These are phyloP conservation scores for Eristalis arbustorum DNA, from an alignment of 2,888 invertebrate genomes.

Conservation along the genomic window DNA sequence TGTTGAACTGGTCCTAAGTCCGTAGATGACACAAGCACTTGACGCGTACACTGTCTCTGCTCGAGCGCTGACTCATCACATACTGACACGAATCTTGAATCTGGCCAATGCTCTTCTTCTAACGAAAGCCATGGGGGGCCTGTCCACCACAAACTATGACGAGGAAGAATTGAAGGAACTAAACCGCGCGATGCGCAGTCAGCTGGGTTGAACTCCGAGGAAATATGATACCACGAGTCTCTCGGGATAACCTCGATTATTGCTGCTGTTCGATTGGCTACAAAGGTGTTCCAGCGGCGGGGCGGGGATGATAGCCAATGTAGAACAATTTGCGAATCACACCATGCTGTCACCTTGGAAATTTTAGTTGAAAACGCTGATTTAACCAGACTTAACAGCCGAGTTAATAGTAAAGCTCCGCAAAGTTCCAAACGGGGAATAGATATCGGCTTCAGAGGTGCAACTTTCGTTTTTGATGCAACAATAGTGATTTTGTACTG, in stretches of 20 bases:
- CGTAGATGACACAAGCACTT: not conserved
- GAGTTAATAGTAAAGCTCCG: slow-evolving; percentile 5
- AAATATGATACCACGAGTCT: not conserved
- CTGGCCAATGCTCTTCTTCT: too few relatives aligned
- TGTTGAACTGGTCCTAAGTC: not conserved
- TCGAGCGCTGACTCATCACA: too few relatives aligned
- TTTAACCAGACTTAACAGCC: not conserved
- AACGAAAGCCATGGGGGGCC: too few relatives aligned
- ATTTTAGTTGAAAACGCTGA: too few relatives aligned
- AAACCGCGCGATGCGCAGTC: not conserved
- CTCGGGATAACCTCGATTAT: not conserved
- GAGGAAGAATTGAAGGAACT: too few relatives aligned
- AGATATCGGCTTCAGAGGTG: slow-evolving; percentile 35
- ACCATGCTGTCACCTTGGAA: too few relatives aligned
- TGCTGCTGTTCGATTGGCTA: not conserved
- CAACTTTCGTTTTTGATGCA: slow-evolving; percentile 19
- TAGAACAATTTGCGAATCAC: not conserved
- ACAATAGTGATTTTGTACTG: not conserved
- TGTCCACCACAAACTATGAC: too few relatives aligned
- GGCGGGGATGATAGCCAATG: not conserved
- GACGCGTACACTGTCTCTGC: too few relatives aligned
- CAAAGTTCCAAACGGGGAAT: slow-evolving; percentile 38
- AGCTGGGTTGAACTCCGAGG: not conserved
- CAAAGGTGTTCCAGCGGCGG: not conserved
- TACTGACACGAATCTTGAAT: too few relatives aligned